Evolutionary conservation across 2,888 invertebrate genomes (phyloP).

Genomic region (Philereme vetulata): DNA sequence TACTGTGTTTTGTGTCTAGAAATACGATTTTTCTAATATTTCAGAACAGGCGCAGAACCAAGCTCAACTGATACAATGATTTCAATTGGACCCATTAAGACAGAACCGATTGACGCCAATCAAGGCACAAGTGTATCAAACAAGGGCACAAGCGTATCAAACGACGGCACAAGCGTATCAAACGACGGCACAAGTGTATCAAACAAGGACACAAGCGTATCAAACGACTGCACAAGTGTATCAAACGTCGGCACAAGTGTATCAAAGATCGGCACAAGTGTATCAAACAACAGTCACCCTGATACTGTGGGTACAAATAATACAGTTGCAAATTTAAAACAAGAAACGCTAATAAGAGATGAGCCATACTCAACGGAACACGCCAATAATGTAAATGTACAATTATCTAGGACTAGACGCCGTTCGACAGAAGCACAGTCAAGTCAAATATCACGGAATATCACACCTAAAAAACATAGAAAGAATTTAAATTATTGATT

Average conservation of each 20-base stretch:
- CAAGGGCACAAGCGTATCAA: too few species aligned
- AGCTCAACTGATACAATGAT: neutral
- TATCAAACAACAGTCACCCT: too few species aligned
- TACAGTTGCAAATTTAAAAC: too few species aligned
- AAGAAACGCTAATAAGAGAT: too few species aligned
- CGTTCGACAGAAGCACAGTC: neutral
- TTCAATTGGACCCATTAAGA: neutral
- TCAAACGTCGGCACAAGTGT: neutral
- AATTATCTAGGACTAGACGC: conserved; percentile 8
- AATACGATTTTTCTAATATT: conserved; percentile 1
- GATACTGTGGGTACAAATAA: too few species aligned
- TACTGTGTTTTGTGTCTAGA: too few species aligned
- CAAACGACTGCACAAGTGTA: neutral
- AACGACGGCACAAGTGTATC: neutral
- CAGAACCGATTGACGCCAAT: neutral
- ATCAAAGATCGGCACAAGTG: neutral
- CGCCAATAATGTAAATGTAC: conserved; percentile 5
- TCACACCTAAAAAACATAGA: conserved; percentile 34
- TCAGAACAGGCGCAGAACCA: neutral
- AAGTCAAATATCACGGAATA: neutral
- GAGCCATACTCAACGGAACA: neutral
- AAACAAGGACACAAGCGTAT: neutral
- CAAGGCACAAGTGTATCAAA: neutral
- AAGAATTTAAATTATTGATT: conserved; percentile 40
- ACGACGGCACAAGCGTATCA: neutral